These are phyloP conservation scores for Lucifuga dentata DNA, from an alignment of 2,113 vertebrate species.

Conservation along the genomic window DNA sequence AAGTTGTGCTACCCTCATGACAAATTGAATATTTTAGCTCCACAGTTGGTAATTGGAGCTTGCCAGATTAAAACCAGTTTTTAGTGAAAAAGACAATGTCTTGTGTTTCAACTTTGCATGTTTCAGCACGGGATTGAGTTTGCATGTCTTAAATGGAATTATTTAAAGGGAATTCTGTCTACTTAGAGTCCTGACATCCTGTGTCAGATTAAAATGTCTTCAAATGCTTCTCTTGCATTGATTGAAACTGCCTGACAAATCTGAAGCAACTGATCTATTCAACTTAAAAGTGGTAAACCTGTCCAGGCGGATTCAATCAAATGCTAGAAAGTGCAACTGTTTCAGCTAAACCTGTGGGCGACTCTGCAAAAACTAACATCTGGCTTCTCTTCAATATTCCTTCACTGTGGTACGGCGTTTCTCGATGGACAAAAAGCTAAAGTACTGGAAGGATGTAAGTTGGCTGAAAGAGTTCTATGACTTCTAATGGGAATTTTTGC, in stretches of 20 bases:
- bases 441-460: slow-evolving; percentile 99
- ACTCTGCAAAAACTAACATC: slow-evolving; percentile 86
- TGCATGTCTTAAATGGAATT: slow-evolving; percentile 14
- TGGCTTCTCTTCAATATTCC: slow-evolving; percentile 82
- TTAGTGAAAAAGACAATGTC: no score
- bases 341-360: slow-evolving; percentile 59
- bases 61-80: background rate
- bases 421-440: slow-evolving; percentile 92
- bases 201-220: slow-evolving; percentile 17
- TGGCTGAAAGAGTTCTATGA: slow-evolving; percentile 57
- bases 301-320: slow-evolving; percentile 6
- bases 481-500: slow-evolving; percentile 50
- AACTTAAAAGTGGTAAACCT: background rate
- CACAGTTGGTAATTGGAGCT: no score
- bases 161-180: background rate
- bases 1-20: no score
- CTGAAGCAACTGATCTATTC: background rate
- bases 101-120: slow-evolving; percentile 38
- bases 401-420: slow-evolving; percentile 86
- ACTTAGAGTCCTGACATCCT: background rate
- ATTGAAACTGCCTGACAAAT: slow-evolving; percentile 31
- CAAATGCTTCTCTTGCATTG: slow-evolving; percentile 53
- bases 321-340: slow-evolving; percentile 28
- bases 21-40: no score
- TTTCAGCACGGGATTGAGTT: slow-evolving; percentile 37